Evolutionary conservation across 2,113 vertebrate genomes (phyloP), one percentile per base, ranked within the genome.

Genomic region (Gnathonemus longibarbis): DNA sequence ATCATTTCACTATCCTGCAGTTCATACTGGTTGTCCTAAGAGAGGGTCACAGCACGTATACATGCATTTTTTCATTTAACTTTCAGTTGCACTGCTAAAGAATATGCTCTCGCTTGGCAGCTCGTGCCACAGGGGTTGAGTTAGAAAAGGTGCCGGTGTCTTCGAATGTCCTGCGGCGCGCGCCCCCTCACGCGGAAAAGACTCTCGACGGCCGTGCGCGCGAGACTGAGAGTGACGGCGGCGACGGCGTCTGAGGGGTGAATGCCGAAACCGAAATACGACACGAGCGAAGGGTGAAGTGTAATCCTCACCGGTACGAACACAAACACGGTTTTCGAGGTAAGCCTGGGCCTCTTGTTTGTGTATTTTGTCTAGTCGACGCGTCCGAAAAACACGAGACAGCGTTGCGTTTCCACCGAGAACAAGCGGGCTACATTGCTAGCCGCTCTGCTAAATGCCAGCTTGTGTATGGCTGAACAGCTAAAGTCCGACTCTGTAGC

Each of bases 301-400:
- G 42, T 87, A 31, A 66, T 84, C 66, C 74, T 80, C 74, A 17
- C 46, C 70, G 17, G 88, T 10, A 66, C 85, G 90, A 84, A 86
- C 89, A 91, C 90, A 46, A 92, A 93, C 89, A 93, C 92, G 93
- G 91, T 88, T 90, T 92, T 93, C 91, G 91, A 95, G 95, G 96
- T 96, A 92, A 95, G 94, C 86, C 46, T 15, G 74, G 35, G 35
- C 74, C 74, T 80, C 74, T 80, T 39, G 66, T 88, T 89, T 52
- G 88, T 21, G 2, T 15, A 88, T 52, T 88, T 48, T 2, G 39
- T 93, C 92, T 93, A 90, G 48, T 50, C 89, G 91, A 91, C 92
- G 90, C 91, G 87, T 56, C 35, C 87, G 87, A 90, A 92, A 92
- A 94, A 93, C 93, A 93, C 92, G 93, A 89, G 92, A 48, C 89